phyloP scores from a whole-genome alignment of 1,140 invertebrate genomes.

The Neoseiulus cucumeris region DNA sequence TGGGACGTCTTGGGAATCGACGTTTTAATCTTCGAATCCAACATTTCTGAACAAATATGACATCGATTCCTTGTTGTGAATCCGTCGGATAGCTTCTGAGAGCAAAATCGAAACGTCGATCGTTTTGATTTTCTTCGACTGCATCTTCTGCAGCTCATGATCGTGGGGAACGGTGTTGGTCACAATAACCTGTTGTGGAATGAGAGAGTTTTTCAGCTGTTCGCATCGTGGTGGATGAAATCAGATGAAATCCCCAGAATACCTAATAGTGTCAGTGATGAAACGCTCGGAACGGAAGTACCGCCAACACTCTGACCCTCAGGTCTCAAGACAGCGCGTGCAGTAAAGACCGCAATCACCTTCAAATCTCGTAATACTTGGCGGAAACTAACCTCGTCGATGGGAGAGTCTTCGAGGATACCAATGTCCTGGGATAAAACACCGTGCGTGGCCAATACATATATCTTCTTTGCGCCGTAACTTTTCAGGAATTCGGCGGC shows the following conservation, averaged over 20 bases:
- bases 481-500: conserved; percentile 90
- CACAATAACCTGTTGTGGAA: conserved; percentile 77
- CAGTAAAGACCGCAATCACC: background rate
- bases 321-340: background rate
- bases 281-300: background rate
- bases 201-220: conserved; percentile 17
- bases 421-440: conserved; percentile 82
- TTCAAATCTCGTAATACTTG: background rate
- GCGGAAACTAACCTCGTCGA: conserved; percentile 56
- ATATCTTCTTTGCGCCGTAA: conserved; percentile 95
- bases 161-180: conserved; percentile 88
- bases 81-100: conserved; percentile 85
- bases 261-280: too few relatives aligned
- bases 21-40: conserved; percentile 66
- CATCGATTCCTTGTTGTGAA: conserved; percentile 98
- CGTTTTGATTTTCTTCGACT: conserved; percentile 96
- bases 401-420: conserved; percentile 88
- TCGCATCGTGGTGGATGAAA: too few relatives aligned
- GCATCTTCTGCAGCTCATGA: conserved; percentile 88
- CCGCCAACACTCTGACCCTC: too few relatives aligned
- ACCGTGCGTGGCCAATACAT: conserved; percentile 95
- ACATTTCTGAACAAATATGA: conserved; percentile 95
- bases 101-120: conserved; percentile 89
- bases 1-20: too few relatives aligned
- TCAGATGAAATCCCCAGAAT: too few relatives aligned